Percentiles rank a stretch among this genome's conserved stretches.
Evolutionary conservation across 2,797 vertebrate species (phyloP).

Genomic region (Natrix natrix): DNA sequence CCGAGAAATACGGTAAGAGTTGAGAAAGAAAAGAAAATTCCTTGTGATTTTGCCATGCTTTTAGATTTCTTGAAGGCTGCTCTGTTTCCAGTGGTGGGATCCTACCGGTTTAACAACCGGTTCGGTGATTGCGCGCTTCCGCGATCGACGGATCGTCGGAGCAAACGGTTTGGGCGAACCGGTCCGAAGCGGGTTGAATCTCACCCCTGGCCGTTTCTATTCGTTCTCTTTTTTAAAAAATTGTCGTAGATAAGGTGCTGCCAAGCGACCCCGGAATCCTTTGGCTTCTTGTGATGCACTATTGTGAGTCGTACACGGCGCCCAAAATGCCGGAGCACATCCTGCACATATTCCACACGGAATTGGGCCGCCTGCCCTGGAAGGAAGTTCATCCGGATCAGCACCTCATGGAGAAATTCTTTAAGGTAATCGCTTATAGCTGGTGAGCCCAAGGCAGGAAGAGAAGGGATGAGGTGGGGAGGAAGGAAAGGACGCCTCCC

Average conservation of each 20-base stretch:
- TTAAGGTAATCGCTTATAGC: slow-evolving; percentile 77
- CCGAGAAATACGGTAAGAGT: no score
- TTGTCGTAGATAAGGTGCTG: slow-evolving; percentile 81
- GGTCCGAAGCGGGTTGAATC: no score
- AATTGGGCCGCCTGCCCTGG: slow-evolving; percentile 85
- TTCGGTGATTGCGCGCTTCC: no score
- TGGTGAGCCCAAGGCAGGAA: background rate
- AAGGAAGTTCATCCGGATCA: slow-evolving; percentile 89
- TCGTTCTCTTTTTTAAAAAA: background rate
- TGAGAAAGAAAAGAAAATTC: background rate
- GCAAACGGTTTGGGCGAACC: no score
- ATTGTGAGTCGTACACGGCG: slow-evolving; percentile 86
- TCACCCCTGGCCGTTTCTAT: background rate
- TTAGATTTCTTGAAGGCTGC: background rate
- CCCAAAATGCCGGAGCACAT: slow-evolving; percentile 92
- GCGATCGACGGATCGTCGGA: no score
- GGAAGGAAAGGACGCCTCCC: background rate
- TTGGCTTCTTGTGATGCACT: slow-evolving; percentile 88
- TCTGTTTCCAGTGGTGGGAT: no score
- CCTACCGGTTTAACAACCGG: no score
- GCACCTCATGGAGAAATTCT: slow-evolving; percentile 92
- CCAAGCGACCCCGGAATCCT: slow-evolving; percentile 85
- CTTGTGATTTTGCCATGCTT: background rate
- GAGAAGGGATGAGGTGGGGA: background rate
- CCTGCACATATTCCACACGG: slow-evolving; percentile 86